phyloP scores from a whole-genome alignment of 2,797 vertebrate genomes.

The Rhinogobio ventralis region DNA sequence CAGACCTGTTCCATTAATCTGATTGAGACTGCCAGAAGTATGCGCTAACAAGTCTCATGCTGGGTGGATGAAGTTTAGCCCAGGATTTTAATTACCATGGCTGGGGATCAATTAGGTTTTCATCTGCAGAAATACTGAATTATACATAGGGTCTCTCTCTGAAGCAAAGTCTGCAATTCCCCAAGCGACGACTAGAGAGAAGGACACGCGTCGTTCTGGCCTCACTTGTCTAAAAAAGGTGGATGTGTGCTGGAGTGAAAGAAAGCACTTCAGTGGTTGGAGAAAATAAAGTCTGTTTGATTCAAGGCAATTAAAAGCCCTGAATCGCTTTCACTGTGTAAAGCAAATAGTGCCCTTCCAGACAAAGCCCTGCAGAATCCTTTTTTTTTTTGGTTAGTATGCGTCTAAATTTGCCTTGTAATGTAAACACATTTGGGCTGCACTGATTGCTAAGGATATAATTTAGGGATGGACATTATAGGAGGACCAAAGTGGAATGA shows the following conservation, averaged over 20 bases:
- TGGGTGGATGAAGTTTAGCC: conserved; percentile 67
- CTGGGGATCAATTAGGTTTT: conserved; percentile 66
- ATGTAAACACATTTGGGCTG: conserved; percentile 38
- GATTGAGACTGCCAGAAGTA: conserved; percentile 70
- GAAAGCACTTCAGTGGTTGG: conserved; percentile 12
- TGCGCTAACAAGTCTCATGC: conserved; percentile 71
- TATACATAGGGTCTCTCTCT: conserved; percentile 57
- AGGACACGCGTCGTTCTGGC: conserved; percentile 25
- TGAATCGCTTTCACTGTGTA: not conserved
- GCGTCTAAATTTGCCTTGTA: conserved; percentile 24
- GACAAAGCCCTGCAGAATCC: not conserved
- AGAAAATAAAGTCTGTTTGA: conserved; percentile 26
- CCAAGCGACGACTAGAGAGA: conserved; percentile 52
- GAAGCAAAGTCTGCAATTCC: conserved; percentile 52
- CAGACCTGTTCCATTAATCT: conserved; percentile 68
- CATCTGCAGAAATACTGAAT: conserved; percentile 64
- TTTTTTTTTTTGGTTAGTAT: not conserved
- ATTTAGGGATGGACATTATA: conserved; percentile 7
- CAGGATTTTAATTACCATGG: conserved; percentile 67
- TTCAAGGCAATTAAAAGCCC: conserved; percentile 16
- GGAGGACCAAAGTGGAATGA: conserved; percentile 3
- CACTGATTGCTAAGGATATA: conserved; percentile 23
- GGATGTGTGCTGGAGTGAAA: not conserved
- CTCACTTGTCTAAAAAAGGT: conserved; percentile 31
- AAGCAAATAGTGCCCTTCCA: not conserved